phyloP scores from a whole-genome alignment of 1,140 invertebrate genomes.

The Chionoecetes opilio region DNA sequence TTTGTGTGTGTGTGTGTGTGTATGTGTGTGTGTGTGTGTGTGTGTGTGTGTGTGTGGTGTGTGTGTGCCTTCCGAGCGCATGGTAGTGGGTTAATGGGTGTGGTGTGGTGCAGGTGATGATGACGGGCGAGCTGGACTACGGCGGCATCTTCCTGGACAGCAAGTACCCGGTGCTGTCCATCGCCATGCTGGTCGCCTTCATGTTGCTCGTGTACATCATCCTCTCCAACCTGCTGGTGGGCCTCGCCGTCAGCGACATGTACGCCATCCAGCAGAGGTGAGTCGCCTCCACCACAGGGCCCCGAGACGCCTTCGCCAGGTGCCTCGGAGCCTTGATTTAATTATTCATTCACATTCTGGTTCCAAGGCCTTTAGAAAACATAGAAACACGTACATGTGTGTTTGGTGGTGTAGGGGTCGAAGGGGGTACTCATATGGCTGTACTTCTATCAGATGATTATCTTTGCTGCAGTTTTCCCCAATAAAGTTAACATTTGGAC shows the following conservation, averaged over 20 bases:
- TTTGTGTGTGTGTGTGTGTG: no score
- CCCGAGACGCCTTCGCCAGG: neutral
- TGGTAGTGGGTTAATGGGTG: no score
- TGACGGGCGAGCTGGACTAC: conserved; percentile 94
- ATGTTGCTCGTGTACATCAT: conserved; percentile 92
- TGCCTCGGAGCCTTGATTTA: neutral
- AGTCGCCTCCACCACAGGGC: neutral
- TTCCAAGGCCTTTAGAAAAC: no score
- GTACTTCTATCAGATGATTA: neutral
- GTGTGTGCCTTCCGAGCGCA: no score
- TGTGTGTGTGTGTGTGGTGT: no score
- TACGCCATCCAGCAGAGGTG: conserved; percentile 90
- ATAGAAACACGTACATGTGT: no score
- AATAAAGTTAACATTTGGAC: no score
- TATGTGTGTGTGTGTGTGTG: no score
- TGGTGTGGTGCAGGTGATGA: conserved; percentile 90
- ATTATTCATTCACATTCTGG: neutral
- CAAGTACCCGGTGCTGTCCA: conserved; percentile 85
- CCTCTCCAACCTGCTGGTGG: conserved; percentile 92
- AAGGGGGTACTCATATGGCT: neutral
- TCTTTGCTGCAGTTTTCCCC: no score
- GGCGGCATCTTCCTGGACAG: conserved; percentile 91
- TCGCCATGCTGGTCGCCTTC: conserved; percentile 91
- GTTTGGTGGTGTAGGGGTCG: neutral
- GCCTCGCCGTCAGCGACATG: conserved; percentile 92